These are phyloP conservation scores for Oscheius sp. DNA, from an alignment of 2,888 invertebrate species.

Conservation along the genomic window DNA sequence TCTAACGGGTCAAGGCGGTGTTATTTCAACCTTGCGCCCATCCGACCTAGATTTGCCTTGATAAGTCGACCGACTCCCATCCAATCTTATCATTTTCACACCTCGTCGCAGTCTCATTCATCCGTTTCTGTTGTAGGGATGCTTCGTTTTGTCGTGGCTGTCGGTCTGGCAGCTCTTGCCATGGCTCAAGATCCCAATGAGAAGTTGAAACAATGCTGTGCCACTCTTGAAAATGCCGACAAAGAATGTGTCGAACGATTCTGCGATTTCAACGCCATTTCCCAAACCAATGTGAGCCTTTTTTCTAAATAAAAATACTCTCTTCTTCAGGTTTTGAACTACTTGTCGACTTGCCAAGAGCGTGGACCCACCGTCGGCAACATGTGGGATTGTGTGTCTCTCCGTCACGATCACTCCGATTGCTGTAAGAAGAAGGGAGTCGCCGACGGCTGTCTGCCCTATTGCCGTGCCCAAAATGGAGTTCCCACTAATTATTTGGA, in stretches of 20 bases:
- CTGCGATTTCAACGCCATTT: conserved; percentile 72
- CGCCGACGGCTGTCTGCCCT: conserved; percentile 67
- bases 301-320: not conserved
- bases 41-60: conserved; percentile 35
- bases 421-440: conserved; percentile 69
- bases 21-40: conserved; percentile 19
- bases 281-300: conserved; percentile 67
- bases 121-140: conserved; percentile 6
- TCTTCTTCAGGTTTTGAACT: conserved; percentile 66
- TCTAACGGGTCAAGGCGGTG: conserved; percentile 31
- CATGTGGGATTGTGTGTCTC: conserved; percentile 73
- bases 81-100: not conserved
- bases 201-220: conserved; percentile 70
- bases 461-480: conserved; percentile 71
- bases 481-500: conserved; percentile 72
- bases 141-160: conserved; percentile 25
- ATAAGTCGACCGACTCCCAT: conserved; percentile 14
- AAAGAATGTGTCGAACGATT: conserved; percentile 69
- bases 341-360: conserved; percentile 68
- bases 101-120: not conserved
- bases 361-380: conserved; percentile 68
- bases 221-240: conserved; percentile 61
- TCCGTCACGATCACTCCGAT: conserved; percentile 68
- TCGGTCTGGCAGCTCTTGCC: conserved; percentile 9
- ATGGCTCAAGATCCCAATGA: conserved; percentile 44